Evolutionary conservation across 2,113 vertebrate genomes (phyloP).

Genomic region (Corythaeola cristata): DNA sequence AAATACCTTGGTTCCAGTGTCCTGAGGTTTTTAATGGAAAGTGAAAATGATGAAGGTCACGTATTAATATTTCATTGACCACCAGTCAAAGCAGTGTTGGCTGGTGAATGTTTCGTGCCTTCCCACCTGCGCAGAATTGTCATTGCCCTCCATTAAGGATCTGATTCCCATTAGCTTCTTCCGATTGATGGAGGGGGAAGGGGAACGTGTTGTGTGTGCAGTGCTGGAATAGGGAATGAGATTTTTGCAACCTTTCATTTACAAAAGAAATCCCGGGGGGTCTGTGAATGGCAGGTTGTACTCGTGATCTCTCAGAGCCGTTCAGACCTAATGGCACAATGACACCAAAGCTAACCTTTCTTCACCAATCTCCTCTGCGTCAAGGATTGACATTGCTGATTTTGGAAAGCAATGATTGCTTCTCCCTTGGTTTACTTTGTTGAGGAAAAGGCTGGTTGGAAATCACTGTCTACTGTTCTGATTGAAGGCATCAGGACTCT

Average conservation of each 20-base stretch:
- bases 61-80: constrained; percentile 42
- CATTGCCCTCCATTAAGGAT: constrained; percentile 22
- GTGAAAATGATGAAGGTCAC: constrained; percentile 11
- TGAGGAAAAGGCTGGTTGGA: background rate
- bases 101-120: background rate
- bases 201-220: background rate
- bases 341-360: constrained; percentile 49
- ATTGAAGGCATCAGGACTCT: background rate
- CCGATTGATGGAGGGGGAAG: background rate
- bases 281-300: constrained; percentile 40
- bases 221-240: constrained; percentile 31
- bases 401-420: constrained; percentile 33
- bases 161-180: background rate
- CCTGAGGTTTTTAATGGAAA: constrained; percentile 15
- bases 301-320: background rate
- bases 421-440: background rate
- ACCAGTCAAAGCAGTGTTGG: background rate
- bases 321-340: constrained; percentile 13
- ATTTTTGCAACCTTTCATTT: constrained; percentile 38
- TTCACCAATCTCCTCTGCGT: background rate
- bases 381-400: constrained; percentile 23
- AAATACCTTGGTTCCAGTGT: background rate
- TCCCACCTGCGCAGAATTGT: background rate
- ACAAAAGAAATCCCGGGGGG: constrained; percentile 29
- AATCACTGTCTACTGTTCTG: constrained; percentile 15